Percentiles rank a stretch among this genome's conserved stretches.
Conservation (phyloP, 2,113 vertebrate species). For the Elephas maximus region DNA sequence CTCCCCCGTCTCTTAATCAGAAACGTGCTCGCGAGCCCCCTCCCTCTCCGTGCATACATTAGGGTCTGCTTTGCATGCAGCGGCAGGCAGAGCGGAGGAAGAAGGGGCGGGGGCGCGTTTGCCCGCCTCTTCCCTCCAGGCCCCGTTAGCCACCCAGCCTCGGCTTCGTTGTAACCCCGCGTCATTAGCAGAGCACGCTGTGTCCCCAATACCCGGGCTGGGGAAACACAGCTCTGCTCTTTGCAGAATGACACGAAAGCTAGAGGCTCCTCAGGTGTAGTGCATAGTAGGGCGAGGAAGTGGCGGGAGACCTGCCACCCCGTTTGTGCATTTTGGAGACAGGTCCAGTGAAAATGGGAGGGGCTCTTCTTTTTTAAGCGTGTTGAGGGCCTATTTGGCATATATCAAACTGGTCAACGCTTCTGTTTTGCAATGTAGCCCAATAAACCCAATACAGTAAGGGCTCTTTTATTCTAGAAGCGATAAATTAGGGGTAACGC, state of each 20-base stretch:
- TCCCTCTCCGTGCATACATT: slow-evolving; percentile 69
- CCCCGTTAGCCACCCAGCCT: slow-evolving; percentile 73
- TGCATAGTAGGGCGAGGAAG: slow-evolving; percentile 15
- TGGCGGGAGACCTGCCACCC: slow-evolving; percentile 61
- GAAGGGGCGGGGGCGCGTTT: slow-evolving; percentile 78
- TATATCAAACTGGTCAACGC: not conserved
- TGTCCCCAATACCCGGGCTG: not conserved
- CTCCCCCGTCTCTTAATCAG: slow-evolving; percentile 76
- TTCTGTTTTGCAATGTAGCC: slow-evolving; percentile 45
- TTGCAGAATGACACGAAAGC: slow-evolving; percentile 33
- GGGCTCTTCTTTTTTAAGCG: slow-evolving; percentile 70
- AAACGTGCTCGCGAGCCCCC: slow-evolving; percentile 77
- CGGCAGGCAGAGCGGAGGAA: slow-evolving; percentile 72
- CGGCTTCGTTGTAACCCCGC: slow-evolving; percentile 61
- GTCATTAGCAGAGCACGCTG: slow-evolving; percentile 64
- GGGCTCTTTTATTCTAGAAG: slow-evolving; percentile 54
- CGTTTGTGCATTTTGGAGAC: slow-evolving; percentile 48
- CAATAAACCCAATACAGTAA: slow-evolving; percentile 3
- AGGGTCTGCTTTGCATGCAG: slow-evolving; percentile 83
- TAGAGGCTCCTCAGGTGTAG: not conserved
- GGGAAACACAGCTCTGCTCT: slow-evolving; percentile 21
- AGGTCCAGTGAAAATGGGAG: slow-evolving; percentile 76
- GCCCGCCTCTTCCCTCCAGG: slow-evolving; percentile 83
- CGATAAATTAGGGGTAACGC: not conserved
- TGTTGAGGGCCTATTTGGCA: slow-evolving; percentile 58